Conservation (phyloP, 2,113 vertebrate genomes). For the Strix uralensis region DNA sequence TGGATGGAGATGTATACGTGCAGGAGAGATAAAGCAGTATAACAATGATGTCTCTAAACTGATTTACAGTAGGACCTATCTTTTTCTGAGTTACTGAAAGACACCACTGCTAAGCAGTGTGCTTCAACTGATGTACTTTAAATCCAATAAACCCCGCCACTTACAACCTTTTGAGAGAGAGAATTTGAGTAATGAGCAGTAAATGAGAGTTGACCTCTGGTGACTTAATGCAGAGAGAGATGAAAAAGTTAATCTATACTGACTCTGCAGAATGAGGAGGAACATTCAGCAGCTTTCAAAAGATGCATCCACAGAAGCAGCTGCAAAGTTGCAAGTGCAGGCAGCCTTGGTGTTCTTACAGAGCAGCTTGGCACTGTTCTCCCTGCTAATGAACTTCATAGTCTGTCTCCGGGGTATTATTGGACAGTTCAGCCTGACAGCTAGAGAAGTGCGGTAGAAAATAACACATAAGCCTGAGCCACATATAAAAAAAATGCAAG, state of each 20-base stretch:
- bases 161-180: neutral
- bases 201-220: neutral
- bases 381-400: constrained; percentile 1
- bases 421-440: neutral
- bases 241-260: neutral
- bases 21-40: neutral
- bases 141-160: neutral
- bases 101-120: neutral
- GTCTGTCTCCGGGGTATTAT: neutral
- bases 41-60: neutral
- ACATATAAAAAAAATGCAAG: neutral
- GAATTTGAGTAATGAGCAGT: neutral
- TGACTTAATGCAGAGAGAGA: neutral
- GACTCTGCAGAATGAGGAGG: neutral
- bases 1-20: neutral
- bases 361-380: neutral
- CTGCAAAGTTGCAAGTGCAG: neutral
- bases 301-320: neutral
- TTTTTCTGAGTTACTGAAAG: neutral
- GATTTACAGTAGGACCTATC: neutral
- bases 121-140: neutral
- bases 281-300: neutral
- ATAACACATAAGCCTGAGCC: neutral
- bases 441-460: neutral
- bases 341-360: neutral